Evolutionary conservation across 2,797 vertebrate species (phyloP), one percentile per base, ranked within the genome.

Genomic region (Cottoperca gobio): DNA sequence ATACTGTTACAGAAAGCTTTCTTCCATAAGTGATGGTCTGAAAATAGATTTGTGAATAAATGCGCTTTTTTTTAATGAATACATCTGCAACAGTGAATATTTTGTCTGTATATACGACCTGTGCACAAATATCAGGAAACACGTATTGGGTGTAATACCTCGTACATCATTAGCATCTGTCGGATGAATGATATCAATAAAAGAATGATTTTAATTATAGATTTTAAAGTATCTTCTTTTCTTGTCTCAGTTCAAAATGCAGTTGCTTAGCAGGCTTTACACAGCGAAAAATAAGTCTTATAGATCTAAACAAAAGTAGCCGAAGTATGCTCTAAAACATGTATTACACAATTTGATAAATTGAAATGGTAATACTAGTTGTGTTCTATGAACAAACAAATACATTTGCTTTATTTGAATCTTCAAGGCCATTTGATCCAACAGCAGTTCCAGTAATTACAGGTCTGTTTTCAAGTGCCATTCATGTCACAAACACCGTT

Each of bases 351-450:
- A 40, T 40, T 70, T 17, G 3, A 50, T 45, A 2, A n/a, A 35
- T 53, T 26, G 2, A 62, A 46, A 12, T 16, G 8, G 37, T 3
- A 6, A 5, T 5, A 21, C n/a, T 17, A 10, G 3, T 35, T 10
- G 28, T 61, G 31, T 35, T 39, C 13, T 39, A 16, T 59, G 14
- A 31, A 24, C 19, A 58, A 59, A 60, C 14, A 70, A 54, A 65
- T 31, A 1, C 59, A 54, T 70, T n/a, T 35, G 55, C 37, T 62
- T 76, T 33, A 52, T 53, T 46, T 35, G 10, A 73, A 54, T 31
- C 13, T 12, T 49, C 31, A 39, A 37, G 39, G 55, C 2, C 6
- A 35, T 45, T 58, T 26, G 28, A 17, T 62, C 12, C 50, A 19
- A 35, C 10, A 68, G 21, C 12, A 14, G n/a, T 14, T 13, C 5